Conservation (phyloP, 2,113 vertebrate genomes). For the Poicephalus meyeri region DNA sequence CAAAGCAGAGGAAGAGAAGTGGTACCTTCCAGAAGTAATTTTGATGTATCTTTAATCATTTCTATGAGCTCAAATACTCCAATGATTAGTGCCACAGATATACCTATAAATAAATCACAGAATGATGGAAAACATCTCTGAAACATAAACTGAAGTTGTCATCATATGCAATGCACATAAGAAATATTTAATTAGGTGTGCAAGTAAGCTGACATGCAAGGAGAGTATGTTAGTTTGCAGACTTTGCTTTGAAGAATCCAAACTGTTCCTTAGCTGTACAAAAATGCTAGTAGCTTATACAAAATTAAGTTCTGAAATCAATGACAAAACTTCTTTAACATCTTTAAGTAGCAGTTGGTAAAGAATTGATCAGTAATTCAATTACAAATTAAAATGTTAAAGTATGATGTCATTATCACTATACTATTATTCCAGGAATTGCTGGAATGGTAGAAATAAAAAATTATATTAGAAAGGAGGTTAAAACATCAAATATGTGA, state of each 20-base stretch:
- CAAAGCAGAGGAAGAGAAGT: constrained; percentile 43
- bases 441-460: background rate
- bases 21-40: constrained; percentile 49
- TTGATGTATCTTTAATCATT: constrained; percentile 68
- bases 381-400: background rate
- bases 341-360: background rate
- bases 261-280: background rate
- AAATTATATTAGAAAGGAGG: background rate
- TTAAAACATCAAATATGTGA: background rate
- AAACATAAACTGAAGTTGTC: constrained; percentile 45
- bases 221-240: constrained; percentile 39
- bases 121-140: constrained; percentile 46
- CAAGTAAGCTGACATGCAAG: constrained; percentile 33
- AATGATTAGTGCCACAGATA: constrained; percentile 39
- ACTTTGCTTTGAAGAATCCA: constrained; percentile 42
- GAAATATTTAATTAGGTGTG: constrained; percentile 61
- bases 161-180: constrained; percentile 25
- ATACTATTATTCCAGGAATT: background rate
- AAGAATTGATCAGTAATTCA: background rate
- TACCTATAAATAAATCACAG: constrained; percentile 60
- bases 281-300: constrained; percentile 30
- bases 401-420: background rate
- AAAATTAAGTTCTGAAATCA: constrained; percentile 34
- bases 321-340: background rate
- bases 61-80: constrained; percentile 43